Evolutionary conservation across 2,113 vertebrate genomes (phyloP), one percentile per base, ranked within the genome.

Genomic region (Brachypodius melanocephalos): DNA sequence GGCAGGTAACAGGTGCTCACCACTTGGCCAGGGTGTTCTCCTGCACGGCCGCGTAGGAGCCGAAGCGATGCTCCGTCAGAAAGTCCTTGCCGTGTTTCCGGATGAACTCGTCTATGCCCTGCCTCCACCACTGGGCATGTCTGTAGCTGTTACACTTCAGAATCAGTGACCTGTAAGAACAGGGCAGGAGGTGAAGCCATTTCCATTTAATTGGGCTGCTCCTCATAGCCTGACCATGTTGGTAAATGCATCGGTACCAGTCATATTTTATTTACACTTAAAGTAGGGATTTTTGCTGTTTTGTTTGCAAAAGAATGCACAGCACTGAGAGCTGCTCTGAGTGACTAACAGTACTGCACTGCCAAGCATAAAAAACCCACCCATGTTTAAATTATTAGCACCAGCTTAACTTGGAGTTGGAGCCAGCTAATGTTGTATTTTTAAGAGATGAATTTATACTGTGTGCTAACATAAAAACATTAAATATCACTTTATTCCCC

Each of bases 41-140:
- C 48, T 98, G 98, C 88, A 98, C 52, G 4, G 98, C 96, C 12
- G 99, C 99, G 2, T 99, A 99, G 2, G 99, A 99, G 6, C 99
- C 98, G 22, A 99, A 99, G 91, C 99, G 98, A 58, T 99, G 99
- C 75, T 98, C 98, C 1, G 65, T 98, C 59, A 99, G 98, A 76
- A 99, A 99, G 90, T 98, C 98, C 21, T 98, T 92, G 80, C 99
- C 99, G 1, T 99, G 96, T 6, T 98, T 98, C 36, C 95, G 97
- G 94, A 99, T 58, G 85, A 99, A 99, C 65, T 98, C 98, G 6
- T 99, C 99, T 38, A 99, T 99, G 88, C 98, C 97, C 88, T 99
- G 99, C 82, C 99, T 98, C 99, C 99, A 99, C 99, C 99, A 99
- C 62, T 99, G 99, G 54, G 99, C 99, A 46, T 99, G 99, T 61